These are phyloP conservation scores for Scolopax rusticola DNA, from an alignment of 2,797 vertebrate species.

Conservation along the genomic window DNA sequence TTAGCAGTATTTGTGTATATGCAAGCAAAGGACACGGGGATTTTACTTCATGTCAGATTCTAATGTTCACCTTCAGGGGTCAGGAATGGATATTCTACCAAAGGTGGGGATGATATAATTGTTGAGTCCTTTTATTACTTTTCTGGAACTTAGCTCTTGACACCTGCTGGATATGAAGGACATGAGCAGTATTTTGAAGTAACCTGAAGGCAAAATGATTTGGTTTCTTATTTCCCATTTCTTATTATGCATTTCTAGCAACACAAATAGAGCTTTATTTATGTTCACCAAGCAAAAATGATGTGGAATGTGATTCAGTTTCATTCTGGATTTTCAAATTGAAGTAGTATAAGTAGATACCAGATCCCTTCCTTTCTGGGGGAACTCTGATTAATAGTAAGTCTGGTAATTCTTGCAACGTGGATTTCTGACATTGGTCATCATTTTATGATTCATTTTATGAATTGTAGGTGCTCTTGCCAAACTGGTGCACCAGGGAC, in stretches of 20 bases:
- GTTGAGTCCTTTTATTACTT: not conserved
- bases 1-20: not conserved
- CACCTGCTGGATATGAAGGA: not conserved
- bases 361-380: not conserved
- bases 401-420: not conserved
- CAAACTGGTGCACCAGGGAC: not conserved
- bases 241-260: not conserved
- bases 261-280: not conserved
- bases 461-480: not conserved
- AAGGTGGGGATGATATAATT: not conserved
- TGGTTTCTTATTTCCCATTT: not conserved
- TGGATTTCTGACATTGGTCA: not conserved
- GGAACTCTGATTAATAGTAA: not conserved
- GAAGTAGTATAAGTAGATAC: not conserved
- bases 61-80: not conserved
- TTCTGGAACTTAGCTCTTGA: not conserved
- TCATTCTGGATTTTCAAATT: not conserved
- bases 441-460: not conserved
- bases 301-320: not conserved
- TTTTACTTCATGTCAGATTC: not conserved
- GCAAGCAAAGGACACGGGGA: not conserved
- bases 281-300: not conserved
- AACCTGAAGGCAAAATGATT: not conserved
- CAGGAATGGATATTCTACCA: not conserved
- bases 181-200: not conserved